Percentiles rank a stretch among this genome's conserved stretches.
phyloP scores from a whole-genome alignment of 2,888 invertebrate genomes.

The Cephus runcator region DNA sequence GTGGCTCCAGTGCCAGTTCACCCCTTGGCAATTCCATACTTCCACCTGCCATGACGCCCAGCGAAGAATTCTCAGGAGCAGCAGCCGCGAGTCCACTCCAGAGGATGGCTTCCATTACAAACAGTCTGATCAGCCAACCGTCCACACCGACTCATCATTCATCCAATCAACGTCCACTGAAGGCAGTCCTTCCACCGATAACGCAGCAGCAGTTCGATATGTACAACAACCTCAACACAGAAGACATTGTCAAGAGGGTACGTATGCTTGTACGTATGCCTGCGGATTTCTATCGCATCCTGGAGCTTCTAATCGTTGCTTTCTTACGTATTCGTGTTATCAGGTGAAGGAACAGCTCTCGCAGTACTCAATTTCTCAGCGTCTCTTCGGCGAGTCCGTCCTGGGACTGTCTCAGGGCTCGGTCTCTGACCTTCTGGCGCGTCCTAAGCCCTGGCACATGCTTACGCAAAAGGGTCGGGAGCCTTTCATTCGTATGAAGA shows the following conservation, averaged over 20 bases:
- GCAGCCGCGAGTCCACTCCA: constrained; percentile 94
- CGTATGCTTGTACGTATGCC: constrained; percentile 25
- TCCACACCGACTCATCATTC: constrained; percentile 87
- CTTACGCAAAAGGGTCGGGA: constrained; percentile 96
- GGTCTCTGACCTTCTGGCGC: constrained; percentile 94
- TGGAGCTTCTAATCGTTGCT: neutral
- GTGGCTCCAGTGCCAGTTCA: constrained; percentile 82
- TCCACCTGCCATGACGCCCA: constrained; percentile 84
- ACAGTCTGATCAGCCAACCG: constrained; percentile 93
- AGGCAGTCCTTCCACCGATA: constrained; percentile 96
- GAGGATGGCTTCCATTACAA: constrained; percentile 98
- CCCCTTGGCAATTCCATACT: constrained; percentile 87
- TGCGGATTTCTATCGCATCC: too few relatives aligned
- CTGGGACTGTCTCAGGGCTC: constrained; percentile 96
- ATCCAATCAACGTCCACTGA: constrained; percentile 87
- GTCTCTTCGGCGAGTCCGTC: constrained; percentile 98
- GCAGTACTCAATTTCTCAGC: constrained; percentile 96
- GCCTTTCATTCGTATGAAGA: constrained; percentile 97
- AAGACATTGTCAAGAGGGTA: constrained; percentile 94
- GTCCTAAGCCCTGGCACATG: constrained; percentile 99
- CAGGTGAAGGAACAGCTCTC: constrained; percentile 92
- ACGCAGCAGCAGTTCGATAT: constrained; percentile 99
- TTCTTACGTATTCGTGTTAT: constrained; percentile 28
- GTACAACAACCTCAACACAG: constrained; percentile 97
- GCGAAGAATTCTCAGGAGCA: constrained; percentile 81